Evolutionary conservation across 92 coral and sea anemone genomes (phyloP).

Genomic region (Muricea muricata): DNA sequence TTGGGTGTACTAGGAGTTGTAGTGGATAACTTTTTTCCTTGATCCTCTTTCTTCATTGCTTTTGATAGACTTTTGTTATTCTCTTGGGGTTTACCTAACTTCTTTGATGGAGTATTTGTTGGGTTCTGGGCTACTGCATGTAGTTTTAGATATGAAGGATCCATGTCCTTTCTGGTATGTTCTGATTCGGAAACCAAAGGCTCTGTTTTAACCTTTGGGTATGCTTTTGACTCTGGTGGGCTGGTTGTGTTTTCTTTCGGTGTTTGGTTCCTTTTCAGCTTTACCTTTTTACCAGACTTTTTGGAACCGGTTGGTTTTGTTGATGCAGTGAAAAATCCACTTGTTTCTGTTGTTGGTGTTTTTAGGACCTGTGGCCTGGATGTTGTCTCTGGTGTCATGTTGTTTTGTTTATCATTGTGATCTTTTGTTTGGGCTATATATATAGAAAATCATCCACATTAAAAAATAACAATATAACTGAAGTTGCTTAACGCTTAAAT

Average conservation of each 20-base stretch:
- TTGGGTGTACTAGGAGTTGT: not conserved
- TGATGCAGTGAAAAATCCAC: not conserved
- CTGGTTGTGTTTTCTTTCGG: slow-evolving; percentile 8
- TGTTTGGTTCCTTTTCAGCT: not conserved
- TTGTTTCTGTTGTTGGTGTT: slow-evolving; percentile 6
- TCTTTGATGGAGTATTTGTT: not conserved
- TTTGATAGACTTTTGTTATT: not conserved
- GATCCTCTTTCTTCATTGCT: not conserved
- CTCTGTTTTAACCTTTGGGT: not conserved
- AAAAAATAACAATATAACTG: too few species aligned
- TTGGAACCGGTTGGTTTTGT: not conserved
- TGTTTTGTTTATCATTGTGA: not conserved
- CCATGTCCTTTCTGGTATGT: too few species aligned
- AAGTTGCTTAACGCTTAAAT: too few species aligned
- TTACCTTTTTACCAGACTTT: not conserved
- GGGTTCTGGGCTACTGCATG: not conserved
- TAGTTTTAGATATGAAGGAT: not conserved
- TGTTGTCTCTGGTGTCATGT: not conserved
- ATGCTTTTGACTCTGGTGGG: not conserved
- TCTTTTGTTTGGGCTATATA: not conserved
- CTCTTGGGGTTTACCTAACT: not conserved
- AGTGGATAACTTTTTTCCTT: not conserved
- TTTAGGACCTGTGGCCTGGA: not conserved
- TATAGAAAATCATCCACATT: too few species aligned
- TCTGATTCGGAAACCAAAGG: too few species aligned